Base-by-base conservation (phyloP, 2,888 invertebrate species). In the Apamea monoglypha region DNA sequence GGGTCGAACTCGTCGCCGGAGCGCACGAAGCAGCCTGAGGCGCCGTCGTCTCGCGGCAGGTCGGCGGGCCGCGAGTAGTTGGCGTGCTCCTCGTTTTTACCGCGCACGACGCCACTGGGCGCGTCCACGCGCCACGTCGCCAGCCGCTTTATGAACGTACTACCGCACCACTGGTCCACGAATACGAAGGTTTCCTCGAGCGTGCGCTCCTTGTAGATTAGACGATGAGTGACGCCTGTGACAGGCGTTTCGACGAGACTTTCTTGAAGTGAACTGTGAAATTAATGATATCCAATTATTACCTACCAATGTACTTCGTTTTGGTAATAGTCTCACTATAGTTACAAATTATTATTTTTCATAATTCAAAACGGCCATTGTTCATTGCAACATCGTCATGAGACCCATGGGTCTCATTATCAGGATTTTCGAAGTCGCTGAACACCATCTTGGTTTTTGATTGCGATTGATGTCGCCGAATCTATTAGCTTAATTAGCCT, bases 1-100 rank as follows among this genome's bases (percentile, higher is more conserved):
- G 98, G 97, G 1, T 93, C 92, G 36, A 97, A 97, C 50, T 92
- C 97, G 25, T 92, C 92, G 21, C 85, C 81, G 40, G 47, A n/a
- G 36, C 36, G 50, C 59, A 78, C 66, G 8, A 76, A 40, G 69
- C 88, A 86, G 53, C 79, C 47, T 21, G 75, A 10, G 4, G 86
- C 56, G 63, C 90, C 91, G 78, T 91, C 92, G 61, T 76, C 0
- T 7, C 81, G 85, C 32, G 86, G 79, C 32, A 80, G 63, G 14
- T 32, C 61, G 8, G 14, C 8, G 69, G 82, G 83, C 4, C 44
- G 70, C 53, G 29, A n/a, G 53, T 68, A 76, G 25, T n/a, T 1
- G 47, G 64, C 74, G 29, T 44, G 44, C 64, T 53, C 44, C 21
- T 40, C 40, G n/a, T 25, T 25, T 59, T 75, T 47, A 61, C 69